phyloP scores from a whole-genome alignment of 2,113 vertebrate species.

The Tenebrosternarchus preto region DNA sequence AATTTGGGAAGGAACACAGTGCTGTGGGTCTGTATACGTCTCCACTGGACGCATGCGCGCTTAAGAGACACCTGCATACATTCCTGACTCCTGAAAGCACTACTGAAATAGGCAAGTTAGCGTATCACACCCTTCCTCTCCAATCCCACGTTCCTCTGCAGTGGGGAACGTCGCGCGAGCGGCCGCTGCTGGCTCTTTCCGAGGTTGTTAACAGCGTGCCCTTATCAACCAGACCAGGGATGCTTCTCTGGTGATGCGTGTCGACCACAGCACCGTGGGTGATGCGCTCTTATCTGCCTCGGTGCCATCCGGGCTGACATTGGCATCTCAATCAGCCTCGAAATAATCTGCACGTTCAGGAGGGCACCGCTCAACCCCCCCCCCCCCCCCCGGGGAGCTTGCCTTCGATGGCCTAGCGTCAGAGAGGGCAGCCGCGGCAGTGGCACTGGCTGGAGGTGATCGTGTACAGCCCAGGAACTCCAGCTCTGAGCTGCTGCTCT shows the following conservation, averaged over 20 bases:
- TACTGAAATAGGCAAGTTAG: conserved; percentile 24
- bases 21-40: conserved; percentile 22
- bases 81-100: conserved; percentile 2
- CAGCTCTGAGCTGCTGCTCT: neutral
- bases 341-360: conserved; percentile 77
- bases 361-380: conserved; percentile 51
- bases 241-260: conserved; percentile 71
- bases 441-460: neutral
- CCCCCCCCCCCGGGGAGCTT: conserved; percentile 56
- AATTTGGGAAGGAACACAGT: neutral
- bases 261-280: conserved; percentile 74
- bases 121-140: neutral
- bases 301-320: conserved; percentile 75
- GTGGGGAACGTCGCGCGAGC: conserved; percentile 74
- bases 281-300: conserved; percentile 79
- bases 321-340: conserved; percentile 82
- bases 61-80: neutral
- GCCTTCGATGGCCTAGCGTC: neutral
- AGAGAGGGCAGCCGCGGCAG: conserved; percentile 25
- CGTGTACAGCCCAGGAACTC: neutral
- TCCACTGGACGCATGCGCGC: neutral
- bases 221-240: conserved; percentile 76
- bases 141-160: neutral
- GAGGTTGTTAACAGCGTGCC: conserved; percentile 77
- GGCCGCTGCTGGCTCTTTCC: conserved; percentile 77